Conservation (phyloP, 2,113 vertebrate genomes). For the Connochaetes taurinus region DNA sequence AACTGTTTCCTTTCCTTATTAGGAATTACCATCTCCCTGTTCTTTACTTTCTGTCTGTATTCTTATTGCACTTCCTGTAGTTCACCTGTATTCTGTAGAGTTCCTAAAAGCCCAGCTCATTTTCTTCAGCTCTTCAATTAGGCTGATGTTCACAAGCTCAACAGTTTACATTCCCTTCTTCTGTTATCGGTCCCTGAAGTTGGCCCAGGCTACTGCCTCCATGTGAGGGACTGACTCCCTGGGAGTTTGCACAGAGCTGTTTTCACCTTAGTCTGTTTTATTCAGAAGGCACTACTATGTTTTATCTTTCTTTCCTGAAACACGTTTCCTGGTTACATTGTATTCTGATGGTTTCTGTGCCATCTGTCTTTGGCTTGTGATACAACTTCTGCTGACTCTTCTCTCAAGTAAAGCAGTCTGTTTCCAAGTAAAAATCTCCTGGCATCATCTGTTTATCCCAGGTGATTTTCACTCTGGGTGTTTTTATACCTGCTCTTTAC, state of each 20-base stretch:
- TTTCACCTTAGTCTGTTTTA: neutral
- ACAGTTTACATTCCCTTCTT: neutral
- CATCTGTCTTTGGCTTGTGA: neutral
- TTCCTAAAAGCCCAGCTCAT: neutral
- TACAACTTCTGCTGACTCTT: neutral
- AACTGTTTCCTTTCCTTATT: neutral
- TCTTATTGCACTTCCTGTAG: neutral
- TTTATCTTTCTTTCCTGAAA: neutral
- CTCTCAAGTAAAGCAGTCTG: neutral
- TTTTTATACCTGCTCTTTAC: neutral
- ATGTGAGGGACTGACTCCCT: neutral
- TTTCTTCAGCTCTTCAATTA: neutral
- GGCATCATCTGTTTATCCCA: neutral
- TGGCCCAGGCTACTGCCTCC: neutral
- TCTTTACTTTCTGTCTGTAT: neutral
- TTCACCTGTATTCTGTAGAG: neutral
- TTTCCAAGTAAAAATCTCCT: neutral
- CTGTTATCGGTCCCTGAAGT: neutral
- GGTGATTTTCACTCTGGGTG: neutral
- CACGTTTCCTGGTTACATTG: neutral
- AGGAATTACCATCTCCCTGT: neutral
- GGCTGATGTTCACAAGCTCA: neutral
- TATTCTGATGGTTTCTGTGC: neutral
- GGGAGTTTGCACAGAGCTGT: neutral
- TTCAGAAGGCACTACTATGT: neutral